phyloP scores from a whole-genome alignment of 2,797 vertebrate genomes.

The Orientallactaga sibirica region DNA sequence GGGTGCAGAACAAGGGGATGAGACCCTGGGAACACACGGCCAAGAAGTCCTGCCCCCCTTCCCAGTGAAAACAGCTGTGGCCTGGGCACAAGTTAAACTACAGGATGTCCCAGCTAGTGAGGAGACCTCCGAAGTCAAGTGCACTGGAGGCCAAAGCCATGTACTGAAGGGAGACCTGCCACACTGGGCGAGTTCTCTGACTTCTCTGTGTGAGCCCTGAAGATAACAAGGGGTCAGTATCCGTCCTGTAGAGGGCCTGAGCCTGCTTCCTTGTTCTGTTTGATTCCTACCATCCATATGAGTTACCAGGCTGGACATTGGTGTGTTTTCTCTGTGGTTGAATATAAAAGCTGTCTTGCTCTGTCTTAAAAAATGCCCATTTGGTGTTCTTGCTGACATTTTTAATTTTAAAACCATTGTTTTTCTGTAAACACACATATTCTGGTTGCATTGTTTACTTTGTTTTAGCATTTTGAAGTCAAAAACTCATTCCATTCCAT shows the following conservation, averaged over 20 bases:
- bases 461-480: constrained; percentile 50
- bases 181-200: rapidly evolving
- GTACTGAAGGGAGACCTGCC: no score
- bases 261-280: neutral
- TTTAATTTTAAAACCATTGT: neutral
- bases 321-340: neutral
- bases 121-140: neutral
- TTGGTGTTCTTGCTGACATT: neutral
- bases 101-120: neutral
- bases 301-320: rapidly evolving
- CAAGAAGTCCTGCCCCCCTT: neutral
- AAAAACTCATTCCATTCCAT: neutral
- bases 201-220: neutral
- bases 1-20: neutral
- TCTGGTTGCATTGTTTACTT: constrained; percentile 46
- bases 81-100: neutral
- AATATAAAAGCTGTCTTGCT: neutral
- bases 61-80: neutral
- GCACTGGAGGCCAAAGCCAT: neutral
- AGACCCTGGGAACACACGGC: neutral
- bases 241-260: neutral
- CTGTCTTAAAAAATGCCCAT: neutral
- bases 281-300: rapidly evolving
- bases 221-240: neutral
- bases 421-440: neutral